Conservation (phyloP, 2,888 invertebrate genomes). For the Dynastes grantii region DNA sequence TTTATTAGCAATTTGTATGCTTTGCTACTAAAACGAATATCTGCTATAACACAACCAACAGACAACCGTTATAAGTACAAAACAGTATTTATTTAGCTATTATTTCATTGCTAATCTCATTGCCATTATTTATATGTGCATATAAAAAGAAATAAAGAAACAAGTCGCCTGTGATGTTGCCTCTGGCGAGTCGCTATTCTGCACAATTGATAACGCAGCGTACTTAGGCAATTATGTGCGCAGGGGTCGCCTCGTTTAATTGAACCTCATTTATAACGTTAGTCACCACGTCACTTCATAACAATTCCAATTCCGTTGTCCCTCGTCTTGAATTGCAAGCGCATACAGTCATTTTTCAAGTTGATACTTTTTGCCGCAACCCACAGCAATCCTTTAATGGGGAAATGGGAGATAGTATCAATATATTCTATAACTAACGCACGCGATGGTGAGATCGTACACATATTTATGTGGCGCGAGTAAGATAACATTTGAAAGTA, state of each 20-base stretch:
- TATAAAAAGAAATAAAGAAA: background rate
- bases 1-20: too few species aligned
- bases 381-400: background rate
- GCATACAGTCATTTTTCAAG: background rate
- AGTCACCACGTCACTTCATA: slow-evolving; percentile 26
- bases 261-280: slow-evolving; percentile 25
- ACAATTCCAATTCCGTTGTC: slow-evolving; percentile 16
- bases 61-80: too few species aligned
- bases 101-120: background rate
- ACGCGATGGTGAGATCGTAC: too few species aligned
- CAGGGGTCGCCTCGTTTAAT: slow-evolving; percentile 21
- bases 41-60: too few species aligned
- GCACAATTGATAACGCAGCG: background rate
- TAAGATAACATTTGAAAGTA: too few species aligned
- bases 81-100: too few species aligned
- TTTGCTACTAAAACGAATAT: too few species aligned
- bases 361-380: background rate
- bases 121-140: background rate
- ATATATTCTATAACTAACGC: too few species aligned
- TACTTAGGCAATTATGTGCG: background rate
- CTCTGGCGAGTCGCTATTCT: background rate
- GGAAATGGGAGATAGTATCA: background rate
- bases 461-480: too few species aligned
- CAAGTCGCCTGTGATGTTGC: background rate
- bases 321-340: slow-evolving; percentile 12